Base-by-base conservation (phyloP, 2,888 invertebrate species). In the Cryptocephalus moraei region DNA sequence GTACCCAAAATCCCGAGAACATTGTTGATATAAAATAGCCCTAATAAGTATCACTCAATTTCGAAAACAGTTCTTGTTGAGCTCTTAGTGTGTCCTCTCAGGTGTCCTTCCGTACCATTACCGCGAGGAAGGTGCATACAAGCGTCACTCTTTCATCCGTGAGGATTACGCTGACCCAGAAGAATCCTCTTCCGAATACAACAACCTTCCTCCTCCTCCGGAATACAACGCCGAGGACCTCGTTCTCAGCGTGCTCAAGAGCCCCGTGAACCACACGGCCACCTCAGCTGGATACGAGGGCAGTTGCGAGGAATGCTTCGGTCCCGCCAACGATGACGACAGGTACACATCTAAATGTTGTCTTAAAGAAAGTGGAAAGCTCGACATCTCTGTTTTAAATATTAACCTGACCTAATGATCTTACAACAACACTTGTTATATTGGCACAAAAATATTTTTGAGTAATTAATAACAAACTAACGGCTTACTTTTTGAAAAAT, bases 191-290 rank as follows among this genome's bases (percentile, higher is more conserved):
- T 45, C 44, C 8, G 45, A 39, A 31, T 40, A 44, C 12, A 22
- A 9, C 40, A 3, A 13, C 10, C 14, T 10, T 11, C 10, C n/a
- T 2, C 40, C 40, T 13, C 52, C 48, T 33, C 46, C 41, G 45
- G 51, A 53, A 8, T 42, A 49, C 39, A 48, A 44, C 46, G 38
- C 56, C 4, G 77, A 78, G 57, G 78, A 79, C 63, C 65, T 80
- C 54, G 76, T 79, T 41, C 69, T 80, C 49, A 79, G 78, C 57
- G 79, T 80, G 36, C 71, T 79, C 47, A 78, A 79, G 60, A 75
- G 78, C 47, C 80, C 79, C 9, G 67, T 79, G 48, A 71, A 71
- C 57, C 71, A 71, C 63, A 65, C 71, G 54, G 65, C 64, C 48
- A 6, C 22, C 22, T 36, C 36, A 4, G 12, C 11, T 2, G 36